Evolutionary conservation across 2,888 invertebrate species (phyloP), one percentile per base, ranked within the genome.

Genomic region (Monopis laevigella): DNA sequence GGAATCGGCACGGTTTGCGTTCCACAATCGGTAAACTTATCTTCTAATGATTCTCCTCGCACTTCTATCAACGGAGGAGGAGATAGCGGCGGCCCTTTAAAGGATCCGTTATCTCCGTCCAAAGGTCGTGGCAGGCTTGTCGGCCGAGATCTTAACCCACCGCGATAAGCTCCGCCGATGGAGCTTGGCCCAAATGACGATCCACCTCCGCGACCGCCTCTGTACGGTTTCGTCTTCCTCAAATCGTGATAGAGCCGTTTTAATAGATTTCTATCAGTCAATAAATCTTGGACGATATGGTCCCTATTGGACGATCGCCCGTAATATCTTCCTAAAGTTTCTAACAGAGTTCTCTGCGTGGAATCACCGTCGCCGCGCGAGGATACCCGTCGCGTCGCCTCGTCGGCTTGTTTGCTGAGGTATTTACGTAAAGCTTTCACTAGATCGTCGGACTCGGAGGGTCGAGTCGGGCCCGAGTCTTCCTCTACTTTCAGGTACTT

Each of bases 191-290:
- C 45, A 45, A 26, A 44, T 14, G 62, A 58, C 16, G 64, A 61
- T 42, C 58, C 29, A 82, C 86, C 30, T 82, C 84, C 28, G 32
- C 78, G 61, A 45, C 65, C 67, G 41, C 73, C 72, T 41, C 75
- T 62, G 49, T 80, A 81, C 24, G 80, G 74, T 51, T 87, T 84
- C 17, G 89, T 84, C 54, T 88, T 87, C 48, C 89, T 81, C 50
- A 89, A 72, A 55, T 89, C 89, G 58, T 88, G 88, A 57, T 89
- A 89, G 19, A 89, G 71, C 60, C 85, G 88, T 62, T 89, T 90
- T 40, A 92, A 70, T 17, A 89, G 77, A 55, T 86, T 87, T 52
- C 90, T 83, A 61, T 92, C 88, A 7, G 88, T 88, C 40, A 92
- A 67, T 39, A 92, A 77, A 53, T 88, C 88, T 40, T 88, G 87